Evolutionary conservation across 2,888 invertebrate species (phyloP).

Genomic region (Ferrisia virgata): DNA sequence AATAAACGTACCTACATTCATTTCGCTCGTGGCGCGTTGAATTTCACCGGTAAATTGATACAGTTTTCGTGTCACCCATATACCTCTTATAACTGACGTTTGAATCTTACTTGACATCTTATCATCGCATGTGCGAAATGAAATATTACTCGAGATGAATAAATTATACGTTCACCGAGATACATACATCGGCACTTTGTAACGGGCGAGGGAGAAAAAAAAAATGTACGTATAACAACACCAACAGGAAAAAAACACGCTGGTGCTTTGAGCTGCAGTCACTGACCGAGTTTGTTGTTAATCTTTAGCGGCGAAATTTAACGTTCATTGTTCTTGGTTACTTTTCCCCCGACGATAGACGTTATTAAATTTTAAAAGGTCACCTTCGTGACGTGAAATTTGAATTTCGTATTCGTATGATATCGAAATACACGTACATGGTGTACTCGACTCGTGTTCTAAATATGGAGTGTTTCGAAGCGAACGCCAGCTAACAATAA

Average conservation of each 20-base stretch:
- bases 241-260: too few relatives aligned
- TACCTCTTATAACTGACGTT: background rate
- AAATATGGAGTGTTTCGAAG: background rate
- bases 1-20: too few relatives aligned
- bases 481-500: background rate
- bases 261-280: background rate
- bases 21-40: background rate
- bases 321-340: background rate
- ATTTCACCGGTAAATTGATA: background rate
- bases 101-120: background rate
- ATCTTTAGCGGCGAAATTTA: background rate
- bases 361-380: slow-evolving; percentile 15
- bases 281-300: background rate
- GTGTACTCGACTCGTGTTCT: background rate
- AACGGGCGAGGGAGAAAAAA: background rate
- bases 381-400: slow-evolving; percentile 4
- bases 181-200: background rate
- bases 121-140: background rate
- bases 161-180: background rate
- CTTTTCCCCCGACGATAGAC: background rate
- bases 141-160: background rate
- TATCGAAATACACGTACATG: background rate
- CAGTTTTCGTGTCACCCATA: background rate
- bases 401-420: background rate
- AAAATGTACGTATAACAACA: too few relatives aligned